phyloP scores from a whole-genome alignment of 2,113 vertebrate genomes.

The Aleadryas rufinucha region DNA sequence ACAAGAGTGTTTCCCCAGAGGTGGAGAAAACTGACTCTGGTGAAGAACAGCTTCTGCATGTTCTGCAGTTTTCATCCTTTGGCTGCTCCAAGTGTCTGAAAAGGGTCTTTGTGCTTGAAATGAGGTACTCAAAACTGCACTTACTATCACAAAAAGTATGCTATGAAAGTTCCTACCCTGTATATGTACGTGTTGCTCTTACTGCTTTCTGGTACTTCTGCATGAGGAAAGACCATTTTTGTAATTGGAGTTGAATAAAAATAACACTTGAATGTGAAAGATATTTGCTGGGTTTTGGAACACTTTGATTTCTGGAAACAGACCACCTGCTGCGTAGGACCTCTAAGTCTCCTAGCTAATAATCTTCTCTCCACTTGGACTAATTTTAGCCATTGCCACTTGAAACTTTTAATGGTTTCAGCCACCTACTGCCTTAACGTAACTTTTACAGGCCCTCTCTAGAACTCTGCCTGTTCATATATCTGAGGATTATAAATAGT shows the following conservation, averaged over 20 bases:
- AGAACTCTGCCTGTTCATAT: conserved; percentile 1
- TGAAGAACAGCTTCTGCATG: not conserved
- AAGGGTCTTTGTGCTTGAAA: not conserved
- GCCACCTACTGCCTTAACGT: conserved; percentile 34
- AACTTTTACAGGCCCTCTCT: conserved; percentile 30
- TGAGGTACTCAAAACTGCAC: not conserved
- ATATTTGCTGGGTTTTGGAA: conserved; percentile 27
- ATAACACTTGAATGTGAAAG: conserved; percentile 51
- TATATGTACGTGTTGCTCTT: not conserved
- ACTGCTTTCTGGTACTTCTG: not conserved
- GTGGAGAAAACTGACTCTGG: not conserved
- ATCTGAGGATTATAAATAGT: conserved; percentile 53
- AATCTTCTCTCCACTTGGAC: conserved; percentile 45
- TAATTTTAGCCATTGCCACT: conserved; percentile 64
- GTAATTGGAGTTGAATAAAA: conserved; percentile 51
- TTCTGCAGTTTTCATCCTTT: not conserved
- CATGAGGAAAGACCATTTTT: conserved; percentile 55
- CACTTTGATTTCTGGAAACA: conserved; percentile 41
- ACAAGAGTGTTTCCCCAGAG: not conserved
- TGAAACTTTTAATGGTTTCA: conserved; percentile 61
- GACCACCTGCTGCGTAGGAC: conserved; percentile 64
- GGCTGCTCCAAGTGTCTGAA: not conserved
- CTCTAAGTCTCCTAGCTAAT: conserved; percentile 49
- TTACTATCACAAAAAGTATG: not conserved
- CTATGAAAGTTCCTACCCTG: not conserved